A percentile compares a stretch with the other conserved stretches of the same genome.
Evolutionary conservation across 1,140 invertebrate genomes (phyloP).

Genomic region (Kradibia gibbosae): DNA sequence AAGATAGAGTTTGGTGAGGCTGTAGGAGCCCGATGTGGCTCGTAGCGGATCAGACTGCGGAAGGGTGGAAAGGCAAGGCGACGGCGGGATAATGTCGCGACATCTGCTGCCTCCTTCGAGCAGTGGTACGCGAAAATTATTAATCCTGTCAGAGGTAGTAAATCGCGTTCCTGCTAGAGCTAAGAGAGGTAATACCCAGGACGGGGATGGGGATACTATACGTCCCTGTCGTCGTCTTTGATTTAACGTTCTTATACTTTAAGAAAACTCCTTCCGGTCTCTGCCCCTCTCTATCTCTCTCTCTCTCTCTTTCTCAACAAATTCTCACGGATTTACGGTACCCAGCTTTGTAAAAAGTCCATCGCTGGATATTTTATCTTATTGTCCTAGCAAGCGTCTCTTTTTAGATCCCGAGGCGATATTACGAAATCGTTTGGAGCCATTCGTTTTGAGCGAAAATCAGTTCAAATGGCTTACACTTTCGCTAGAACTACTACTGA

Average conservation of each 20-base stretch:
- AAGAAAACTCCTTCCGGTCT: not conserved
- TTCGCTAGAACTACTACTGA: slow-evolving; percentile 10
- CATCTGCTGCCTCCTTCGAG: slow-evolving; percentile 63
- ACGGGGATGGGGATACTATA: slow-evolving; percentile 37
- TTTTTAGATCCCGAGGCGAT: not conserved
- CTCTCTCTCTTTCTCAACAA: slow-evolving; percentile 44
- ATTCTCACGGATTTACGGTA: slow-evolving; percentile 45
- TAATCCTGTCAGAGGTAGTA: slow-evolving; percentile 68
- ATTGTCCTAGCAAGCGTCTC: not conserved
- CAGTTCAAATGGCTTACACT: not conserved
- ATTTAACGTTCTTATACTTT: slow-evolving; percentile 60
- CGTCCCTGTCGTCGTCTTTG: slow-evolving; percentile 57
- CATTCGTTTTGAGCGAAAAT: slow-evolving; percentile 4
- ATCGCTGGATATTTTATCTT: slow-evolving; percentile 2
- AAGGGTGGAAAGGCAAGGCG: slow-evolving; percentile 8
- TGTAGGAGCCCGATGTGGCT: slow-evolving; percentile 8
- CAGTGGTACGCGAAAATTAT: slow-evolving; percentile 61
- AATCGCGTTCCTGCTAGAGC: slow-evolving; percentile 58
- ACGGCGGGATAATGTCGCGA: slow-evolving; percentile 59
- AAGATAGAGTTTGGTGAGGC: not conserved
- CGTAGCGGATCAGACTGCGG: slow-evolving; percentile 1
- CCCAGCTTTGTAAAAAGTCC: slow-evolving; percentile 31
- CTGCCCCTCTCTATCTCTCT: slow-evolving; percentile 47
- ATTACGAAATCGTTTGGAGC: slow-evolving; percentile 20
- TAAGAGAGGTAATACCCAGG: not conserved